Conservation (phyloP, 1,140 invertebrate species). For the Reticulitermes speratus region DNA sequence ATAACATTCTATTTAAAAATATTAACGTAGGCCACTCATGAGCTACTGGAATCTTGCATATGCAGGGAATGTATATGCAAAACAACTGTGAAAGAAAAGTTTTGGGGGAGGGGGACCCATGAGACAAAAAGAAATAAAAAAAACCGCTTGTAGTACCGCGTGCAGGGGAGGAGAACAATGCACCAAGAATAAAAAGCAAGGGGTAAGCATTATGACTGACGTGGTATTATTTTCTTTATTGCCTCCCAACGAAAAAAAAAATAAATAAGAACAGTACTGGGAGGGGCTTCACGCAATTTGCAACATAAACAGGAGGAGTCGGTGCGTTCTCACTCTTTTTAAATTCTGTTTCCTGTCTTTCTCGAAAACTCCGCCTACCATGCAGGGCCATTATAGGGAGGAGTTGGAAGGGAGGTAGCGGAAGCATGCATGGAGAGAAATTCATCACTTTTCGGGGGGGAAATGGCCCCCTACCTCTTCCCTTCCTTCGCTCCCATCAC, state of each 20-base stretch:
- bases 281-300: background rate
- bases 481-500: background rate
- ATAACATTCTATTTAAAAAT: background rate
- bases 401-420: background rate
- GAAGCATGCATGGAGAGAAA: constrained; percentile 5
- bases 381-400: background rate
- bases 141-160: no score
- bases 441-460: background rate
- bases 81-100: background rate
- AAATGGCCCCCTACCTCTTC: background rate
- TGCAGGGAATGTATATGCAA: background rate
- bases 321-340: background rate
- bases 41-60: background rate
- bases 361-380: background rate
- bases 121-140: background rate
- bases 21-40: background rate
- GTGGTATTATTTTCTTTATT: background rate
- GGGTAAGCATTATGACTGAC: background rate
- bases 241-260: background rate
- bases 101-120: background rate
- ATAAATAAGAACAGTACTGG: background rate
- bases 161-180: background rate
- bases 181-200: background rate
- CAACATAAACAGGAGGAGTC: constrained; percentile 2
- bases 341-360: background rate